phyloP scores from a whole-genome alignment of 2,888 invertebrate species.

The Aphodius sticticus region DNA sequence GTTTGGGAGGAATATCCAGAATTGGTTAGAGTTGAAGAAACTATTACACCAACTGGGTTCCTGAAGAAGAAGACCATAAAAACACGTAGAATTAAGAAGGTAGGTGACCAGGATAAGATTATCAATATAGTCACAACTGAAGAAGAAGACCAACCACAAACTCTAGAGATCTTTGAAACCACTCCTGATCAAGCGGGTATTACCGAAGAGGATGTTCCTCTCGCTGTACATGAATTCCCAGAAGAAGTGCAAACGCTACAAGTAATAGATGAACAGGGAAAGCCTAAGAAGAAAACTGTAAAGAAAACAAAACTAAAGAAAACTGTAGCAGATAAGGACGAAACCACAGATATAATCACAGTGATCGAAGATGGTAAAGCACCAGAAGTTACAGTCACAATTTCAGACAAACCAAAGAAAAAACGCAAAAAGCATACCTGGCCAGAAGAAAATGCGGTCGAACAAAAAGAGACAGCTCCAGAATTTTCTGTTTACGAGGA shows the following conservation, averaged over 20 bases:
- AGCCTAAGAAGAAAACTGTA: constrained; percentile 42
- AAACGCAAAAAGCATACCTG: constrained; percentile 27
- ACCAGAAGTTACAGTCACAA: constrained; percentile 49
- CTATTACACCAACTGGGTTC: constrained; percentile 41
- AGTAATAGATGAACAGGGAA: constrained; percentile 36
- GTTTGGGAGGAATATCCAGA: constrained; percentile 45
- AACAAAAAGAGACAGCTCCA: constrained; percentile 32
- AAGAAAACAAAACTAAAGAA: constrained; percentile 59
- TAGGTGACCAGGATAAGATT: constrained; percentile 42
- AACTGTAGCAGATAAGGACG: constrained; percentile 53
- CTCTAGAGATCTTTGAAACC: constrained; percentile 41
- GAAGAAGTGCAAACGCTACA: constrained; percentile 48
- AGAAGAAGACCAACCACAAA: constrained; percentile 45
- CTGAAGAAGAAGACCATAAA: constrained; percentile 44
- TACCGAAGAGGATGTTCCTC: constrained; percentile 52
- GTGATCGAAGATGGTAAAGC: constrained; percentile 49
- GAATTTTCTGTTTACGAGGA: constrained; percentile 39
- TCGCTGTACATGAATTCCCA: constrained; percentile 44
- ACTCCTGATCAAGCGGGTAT: constrained; percentile 49
- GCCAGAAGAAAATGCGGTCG: constrained; percentile 34
- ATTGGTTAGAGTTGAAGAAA: constrained; percentile 41
- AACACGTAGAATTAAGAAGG: constrained; percentile 51
- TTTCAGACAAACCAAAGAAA: constrained; percentile 40
- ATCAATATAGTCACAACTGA: constrained; percentile 44
- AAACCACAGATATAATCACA: constrained; percentile 56